Evolutionary conservation across 2,888 invertebrate genomes (phyloP).

Genomic region (Polydrusus cervinus): DNA sequence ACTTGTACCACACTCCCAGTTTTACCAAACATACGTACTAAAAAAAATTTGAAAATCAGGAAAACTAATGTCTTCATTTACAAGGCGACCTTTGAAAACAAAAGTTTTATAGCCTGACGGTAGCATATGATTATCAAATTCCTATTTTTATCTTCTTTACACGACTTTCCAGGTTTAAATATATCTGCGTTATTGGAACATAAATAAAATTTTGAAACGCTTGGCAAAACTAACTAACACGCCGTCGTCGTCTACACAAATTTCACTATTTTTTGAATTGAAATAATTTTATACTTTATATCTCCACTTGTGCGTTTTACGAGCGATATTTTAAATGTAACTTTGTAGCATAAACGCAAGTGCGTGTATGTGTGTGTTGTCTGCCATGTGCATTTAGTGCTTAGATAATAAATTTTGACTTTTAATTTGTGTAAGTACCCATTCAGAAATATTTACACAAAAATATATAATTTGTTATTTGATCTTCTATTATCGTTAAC

Average conservation of each 20-base stretch:
- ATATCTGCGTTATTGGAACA: constrained; percentile 55
- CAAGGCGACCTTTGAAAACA: constrained; percentile 27
- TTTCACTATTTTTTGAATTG: constrained; percentile 29
- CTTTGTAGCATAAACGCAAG: constrained; percentile 4
- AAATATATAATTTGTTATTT: too few relatives aligned
- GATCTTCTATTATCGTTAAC: too few relatives aligned
- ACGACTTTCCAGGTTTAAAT: constrained; percentile 53
- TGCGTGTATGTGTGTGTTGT: constrained; percentile 11
- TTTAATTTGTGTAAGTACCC: too few relatives aligned
- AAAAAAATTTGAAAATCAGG: too few relatives aligned
- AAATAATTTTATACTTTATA: constrained; percentile 12
- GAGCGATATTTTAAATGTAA: not conserved
- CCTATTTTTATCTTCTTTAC: constrained; percentile 50
- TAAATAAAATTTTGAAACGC: constrained; percentile 54
- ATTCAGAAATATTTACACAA: too few relatives aligned
- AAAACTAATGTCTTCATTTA: constrained; percentile 1
- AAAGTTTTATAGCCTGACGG: constrained; percentile 35
- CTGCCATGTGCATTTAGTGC: not conserved
- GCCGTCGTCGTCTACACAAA: constrained; percentile 42
- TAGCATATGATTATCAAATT: constrained; percentile 43
- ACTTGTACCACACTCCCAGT: too few relatives aligned
- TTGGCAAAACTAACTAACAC: constrained; percentile 45
- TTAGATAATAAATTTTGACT: not conserved
- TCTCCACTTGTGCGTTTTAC: constrained; percentile 7
- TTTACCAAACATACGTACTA: too few relatives aligned